phyloP scores from a whole-genome alignment of 2,113 vertebrate species.

The Chaetops frenatus region DNA sequence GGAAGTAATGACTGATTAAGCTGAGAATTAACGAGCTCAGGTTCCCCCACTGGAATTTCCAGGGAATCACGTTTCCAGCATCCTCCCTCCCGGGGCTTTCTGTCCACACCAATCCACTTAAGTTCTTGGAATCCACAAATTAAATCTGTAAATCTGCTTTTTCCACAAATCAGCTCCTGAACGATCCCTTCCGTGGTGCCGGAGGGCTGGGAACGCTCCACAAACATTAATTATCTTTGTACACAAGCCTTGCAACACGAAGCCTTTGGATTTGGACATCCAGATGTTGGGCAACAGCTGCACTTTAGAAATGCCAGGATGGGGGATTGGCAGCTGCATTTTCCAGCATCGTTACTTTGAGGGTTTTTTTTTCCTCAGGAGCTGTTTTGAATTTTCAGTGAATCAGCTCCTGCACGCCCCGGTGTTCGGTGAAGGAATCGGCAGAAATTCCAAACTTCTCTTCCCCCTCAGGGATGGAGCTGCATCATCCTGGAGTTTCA shows the following conservation, averaged over 20 bases:
- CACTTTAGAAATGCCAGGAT: rapidly evolving
- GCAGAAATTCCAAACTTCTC: neutral
- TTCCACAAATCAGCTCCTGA: neutral
- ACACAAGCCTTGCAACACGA: neutral
- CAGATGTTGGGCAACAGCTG: neutral
- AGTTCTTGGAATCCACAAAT: neutral
- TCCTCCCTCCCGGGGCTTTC: neutral
- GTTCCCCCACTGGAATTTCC: neutral
- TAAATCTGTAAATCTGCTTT: neutral
- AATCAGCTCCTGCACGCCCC: rapidly evolving
- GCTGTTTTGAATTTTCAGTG: neutral
- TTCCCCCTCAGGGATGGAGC: neutral
- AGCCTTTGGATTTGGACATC: neutral
- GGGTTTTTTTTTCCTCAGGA: neutral
- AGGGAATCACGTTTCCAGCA: neutral
- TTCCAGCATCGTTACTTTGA: neutral
- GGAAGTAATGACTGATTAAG: neutral
- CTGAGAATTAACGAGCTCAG: neutral
- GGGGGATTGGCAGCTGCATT: rapidly evolving
- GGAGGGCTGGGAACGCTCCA: neutral
- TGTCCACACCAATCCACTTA: neutral
- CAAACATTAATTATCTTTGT: neutral
- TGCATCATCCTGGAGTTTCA: neutral
- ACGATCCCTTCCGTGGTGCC: neutral
- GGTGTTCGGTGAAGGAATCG: neutral